Base-by-base conservation (phyloP, 2,888 invertebrate genomes). In the Polymixis lichenea region DNA sequence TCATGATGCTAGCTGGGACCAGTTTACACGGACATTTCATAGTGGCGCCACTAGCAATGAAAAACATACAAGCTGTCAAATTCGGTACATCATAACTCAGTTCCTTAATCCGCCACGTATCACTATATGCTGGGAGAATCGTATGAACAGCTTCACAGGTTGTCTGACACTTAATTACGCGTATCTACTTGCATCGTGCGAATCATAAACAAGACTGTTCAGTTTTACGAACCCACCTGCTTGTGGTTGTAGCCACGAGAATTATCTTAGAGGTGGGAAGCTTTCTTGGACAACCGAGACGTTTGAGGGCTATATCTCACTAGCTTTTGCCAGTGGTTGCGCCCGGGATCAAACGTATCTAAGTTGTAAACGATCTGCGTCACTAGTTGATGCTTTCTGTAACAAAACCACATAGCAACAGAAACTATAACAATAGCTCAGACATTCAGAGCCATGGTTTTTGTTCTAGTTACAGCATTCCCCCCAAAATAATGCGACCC, bases 101-200 rank as follows among this genome's bases (percentile, higher is more conserved):
- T 60, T 80, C 58, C 32, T 19, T 56, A 58, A 19, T 58, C 38
- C 56, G 46, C 64, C 53, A n/a, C 25, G 19, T 64, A 25, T 53
- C 64, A 64, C 22, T 51, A 17, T 53, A 60, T 28, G 19, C n/a
- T 73, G 46, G 80, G n/a, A 15, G 46, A 46, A 22, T n/a, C 49
- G 9, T 25, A n/a, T 13, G 74, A 61, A 28, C 8, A 46, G 65
- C 53, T 66, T 49, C 43, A 78, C 66, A 82, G 19, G 64, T 56
- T 32, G 56, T 69, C 74, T 72, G 75, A 32, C 68, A 69, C 72
- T 69, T 62, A 38, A 78, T 78, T 75, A 82, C 56, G 46, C 8
- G 55, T 61, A 32, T 66, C 58, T 60, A n/a, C 56, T 66, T 61
- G 43, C 69, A 66, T 38, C 43, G 56, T 60, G 38, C 28, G 15